These are phyloP conservation scores for Tiaroga cobitis DNA, from an alignment of 2,797 vertebrate species.

Conservation along the genomic window DNA sequence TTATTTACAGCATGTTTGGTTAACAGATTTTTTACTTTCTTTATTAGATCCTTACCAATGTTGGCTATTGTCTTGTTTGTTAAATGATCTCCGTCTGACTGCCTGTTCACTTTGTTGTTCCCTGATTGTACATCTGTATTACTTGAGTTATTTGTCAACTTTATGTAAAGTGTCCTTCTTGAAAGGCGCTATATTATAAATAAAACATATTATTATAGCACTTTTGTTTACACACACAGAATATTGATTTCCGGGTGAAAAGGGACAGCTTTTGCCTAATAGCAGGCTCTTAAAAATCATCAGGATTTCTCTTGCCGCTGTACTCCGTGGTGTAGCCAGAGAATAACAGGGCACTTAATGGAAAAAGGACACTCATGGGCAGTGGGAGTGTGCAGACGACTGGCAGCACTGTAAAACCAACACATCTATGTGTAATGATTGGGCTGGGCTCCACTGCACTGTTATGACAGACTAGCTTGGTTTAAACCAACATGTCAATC, in stretches of 20 bases:
- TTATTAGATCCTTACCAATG: not conserved
- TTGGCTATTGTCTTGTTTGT: not conserved
- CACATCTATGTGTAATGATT: not conserved
- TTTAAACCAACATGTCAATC: not conserved
- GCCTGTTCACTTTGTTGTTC: not conserved
- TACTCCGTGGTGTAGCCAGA: not conserved
- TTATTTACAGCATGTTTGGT: not conserved
- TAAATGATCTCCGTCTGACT: not conserved
- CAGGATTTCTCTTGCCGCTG: constrained; percentile 7
- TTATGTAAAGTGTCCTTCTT: not conserved
- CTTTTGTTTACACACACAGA: not conserved
- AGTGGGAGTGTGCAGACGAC: not conserved
- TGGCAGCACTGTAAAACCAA: constrained; percentile 8
- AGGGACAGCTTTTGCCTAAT: not conserved
- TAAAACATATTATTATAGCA: not conserved
- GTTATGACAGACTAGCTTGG: not conserved
- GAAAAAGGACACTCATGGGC: not conserved
- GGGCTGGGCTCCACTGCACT: not conserved
- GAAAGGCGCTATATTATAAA: not conserved
- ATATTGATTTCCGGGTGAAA: not conserved
- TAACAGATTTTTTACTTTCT: not conserved
- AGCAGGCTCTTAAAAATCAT: constrained; percentile 12
- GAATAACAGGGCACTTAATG: constrained; percentile 1
- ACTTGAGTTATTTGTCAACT: not conserved
- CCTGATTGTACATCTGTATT: too few species aligned